A percentile compares a stretch with the other conserved stretches of the same genome.
These are phyloP conservation scores for Oligia fasciuncula DNA, from an alignment of 2,888 invertebrate species.

Conservation along the genomic window DNA sequence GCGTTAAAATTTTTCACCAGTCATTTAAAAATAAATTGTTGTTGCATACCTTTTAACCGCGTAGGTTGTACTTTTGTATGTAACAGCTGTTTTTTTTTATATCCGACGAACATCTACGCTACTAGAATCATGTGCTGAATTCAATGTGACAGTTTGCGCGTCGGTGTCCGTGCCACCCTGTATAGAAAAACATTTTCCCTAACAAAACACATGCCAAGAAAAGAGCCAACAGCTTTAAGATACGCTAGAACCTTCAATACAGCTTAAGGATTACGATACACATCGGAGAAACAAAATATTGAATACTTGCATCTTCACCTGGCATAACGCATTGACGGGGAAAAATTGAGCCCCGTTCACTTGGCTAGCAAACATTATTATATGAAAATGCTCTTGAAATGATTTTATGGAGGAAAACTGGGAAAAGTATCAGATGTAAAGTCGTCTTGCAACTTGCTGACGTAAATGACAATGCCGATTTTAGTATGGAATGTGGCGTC, in stretches of 20 bases:
- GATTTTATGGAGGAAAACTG: neutral
- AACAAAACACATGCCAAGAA: neutral
- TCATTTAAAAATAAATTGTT: too few relatives aligned
- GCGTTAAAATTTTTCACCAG: too few relatives aligned
- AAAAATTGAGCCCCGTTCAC: conserved; percentile 1
- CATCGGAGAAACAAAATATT: neutral
- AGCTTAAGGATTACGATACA: conserved; percentile 16
- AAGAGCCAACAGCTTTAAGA: neutral
- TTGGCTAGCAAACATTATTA: neutral
- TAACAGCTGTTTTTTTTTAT: neutral
- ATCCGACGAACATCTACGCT: too few relatives aligned
- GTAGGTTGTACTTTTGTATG: too few relatives aligned
- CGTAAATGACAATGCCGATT: neutral
- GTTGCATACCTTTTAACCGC: too few relatives aligned
- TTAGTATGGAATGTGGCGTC: too few relatives aligned
- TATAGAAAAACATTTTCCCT: neutral
- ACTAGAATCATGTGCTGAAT: neutral
- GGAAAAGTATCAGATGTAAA: neutral
- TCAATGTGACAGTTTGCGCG: too few relatives aligned
- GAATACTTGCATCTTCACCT: conserved; percentile 8
- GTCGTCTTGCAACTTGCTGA: neutral
- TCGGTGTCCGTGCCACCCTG: too few relatives aligned
- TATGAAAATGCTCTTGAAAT: conserved; percentile 19
- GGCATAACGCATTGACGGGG: neutral
- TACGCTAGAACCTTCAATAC: neutral